Evolutionary conservation across 2,888 invertebrate genomes (phyloP).

Genomic region (Blera fallax): DNA sequence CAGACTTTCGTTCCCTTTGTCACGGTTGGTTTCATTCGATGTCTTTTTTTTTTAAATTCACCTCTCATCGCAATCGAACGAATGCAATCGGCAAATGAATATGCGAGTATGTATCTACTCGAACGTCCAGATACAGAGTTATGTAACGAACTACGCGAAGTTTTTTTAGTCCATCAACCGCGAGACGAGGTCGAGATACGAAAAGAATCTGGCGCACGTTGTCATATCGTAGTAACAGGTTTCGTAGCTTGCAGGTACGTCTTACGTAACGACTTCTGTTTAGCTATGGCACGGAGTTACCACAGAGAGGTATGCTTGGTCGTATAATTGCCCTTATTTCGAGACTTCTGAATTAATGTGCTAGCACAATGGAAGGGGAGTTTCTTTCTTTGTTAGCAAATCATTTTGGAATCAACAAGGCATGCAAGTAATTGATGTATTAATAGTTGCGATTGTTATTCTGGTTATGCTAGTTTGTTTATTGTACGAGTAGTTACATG

Average conservation of each 20-base stretch:
- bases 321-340: neutral
- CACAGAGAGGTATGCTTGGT: neutral
- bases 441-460: neutral
- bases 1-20: neutral
- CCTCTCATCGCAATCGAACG: slow-evolving; percentile 11
- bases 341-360: neutral
- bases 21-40: neutral
- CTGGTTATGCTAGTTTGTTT: neutral
- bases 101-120: too few species aligned
- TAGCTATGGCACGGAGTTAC: neutral
- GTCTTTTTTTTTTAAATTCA: slow-evolving; percentile 8
- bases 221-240: slow-evolving; percentile 18
- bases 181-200: neutral
- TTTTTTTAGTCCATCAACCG: neutral
- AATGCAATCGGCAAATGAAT: neutral
- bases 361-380: neutral
- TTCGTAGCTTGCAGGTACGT: slow-evolving; percentile 5
- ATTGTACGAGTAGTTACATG: neutral
- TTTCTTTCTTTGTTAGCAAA: neutral
- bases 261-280: slow-evolving; percentile 30
- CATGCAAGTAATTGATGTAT: neutral
- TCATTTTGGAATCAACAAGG: neutral
- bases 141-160: neutral
- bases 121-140: neutral
- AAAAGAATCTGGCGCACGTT: slow-evolving; percentile 48